These are phyloP conservation scores for Heteropelma amictum DNA, from an alignment of 2,888 invertebrate genomes.

Conservation along the genomic window DNA sequence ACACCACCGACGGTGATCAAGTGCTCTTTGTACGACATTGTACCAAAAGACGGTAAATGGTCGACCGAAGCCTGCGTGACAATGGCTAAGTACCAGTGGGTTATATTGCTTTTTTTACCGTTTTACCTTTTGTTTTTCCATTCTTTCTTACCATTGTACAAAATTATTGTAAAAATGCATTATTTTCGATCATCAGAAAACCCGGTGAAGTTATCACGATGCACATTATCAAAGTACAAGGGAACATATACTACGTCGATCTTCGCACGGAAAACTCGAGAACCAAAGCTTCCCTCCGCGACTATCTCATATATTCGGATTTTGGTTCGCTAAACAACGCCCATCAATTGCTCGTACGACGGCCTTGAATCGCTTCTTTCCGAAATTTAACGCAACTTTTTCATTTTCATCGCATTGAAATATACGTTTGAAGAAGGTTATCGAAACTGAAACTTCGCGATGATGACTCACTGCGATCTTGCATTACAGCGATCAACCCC, in stretches of 20 bases:
- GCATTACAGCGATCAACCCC: constrained; percentile 64
- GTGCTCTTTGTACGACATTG: constrained; percentile 81
- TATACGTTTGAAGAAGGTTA: no score
- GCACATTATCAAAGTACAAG: constrained; percentile 63
- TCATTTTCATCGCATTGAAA: no score
- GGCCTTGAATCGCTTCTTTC: neutral
- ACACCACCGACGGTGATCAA: constrained; percentile 80
- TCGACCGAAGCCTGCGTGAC: constrained; percentile 79
- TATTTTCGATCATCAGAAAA: constrained; percentile 57
- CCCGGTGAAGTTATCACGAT: constrained; percentile 62
- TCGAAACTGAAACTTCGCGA: no score
- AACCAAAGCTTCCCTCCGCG: constrained; percentile 73
- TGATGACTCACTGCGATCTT: no score
- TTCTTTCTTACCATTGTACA: constrained; percentile 38
- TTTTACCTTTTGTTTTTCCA: constrained; percentile 48
- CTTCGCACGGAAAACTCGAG: constrained; percentile 50
- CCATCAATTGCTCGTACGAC: constrained; percentile 61
- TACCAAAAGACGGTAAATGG: constrained; percentile 80
- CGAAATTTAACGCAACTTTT: neutral
- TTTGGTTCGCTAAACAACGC: constrained; percentile 69
- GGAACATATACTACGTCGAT: constrained; percentile 75
- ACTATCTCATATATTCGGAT: constrained; percentile 77
- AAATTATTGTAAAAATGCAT: neutral
- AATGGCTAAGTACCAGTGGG: constrained; percentile 46
- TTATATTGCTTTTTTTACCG: neutral